phyloP scores from a whole-genome alignment of 2,113 vertebrate species.

The Anolis sagrei region DNA sequence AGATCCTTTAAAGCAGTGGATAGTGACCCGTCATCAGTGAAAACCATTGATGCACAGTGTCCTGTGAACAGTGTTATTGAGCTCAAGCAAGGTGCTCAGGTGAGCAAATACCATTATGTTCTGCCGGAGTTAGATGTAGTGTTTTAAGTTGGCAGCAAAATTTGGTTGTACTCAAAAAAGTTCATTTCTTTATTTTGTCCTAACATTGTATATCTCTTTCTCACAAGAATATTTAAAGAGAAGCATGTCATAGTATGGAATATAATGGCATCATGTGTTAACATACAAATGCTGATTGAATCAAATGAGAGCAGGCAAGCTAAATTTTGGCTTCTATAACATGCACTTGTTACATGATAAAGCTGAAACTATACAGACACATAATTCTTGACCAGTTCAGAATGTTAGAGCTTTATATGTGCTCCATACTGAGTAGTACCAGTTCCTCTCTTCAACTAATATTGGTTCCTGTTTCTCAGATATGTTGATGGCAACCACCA shows the following conservation, averaged over 20 bases:
- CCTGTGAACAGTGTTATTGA: slow-evolving; percentile 86
- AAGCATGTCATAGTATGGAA: not conserved
- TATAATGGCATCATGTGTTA: not conserved
- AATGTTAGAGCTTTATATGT: not conserved
- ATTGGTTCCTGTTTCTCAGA: not conserved
- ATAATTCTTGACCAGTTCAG: not conserved
- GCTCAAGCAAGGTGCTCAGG: slow-evolving; percentile 94
- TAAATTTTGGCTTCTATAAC: not conserved
- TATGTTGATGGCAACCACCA: not conserved
- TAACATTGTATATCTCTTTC: not conserved
- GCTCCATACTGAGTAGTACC: not conserved
- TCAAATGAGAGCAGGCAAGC: not conserved
- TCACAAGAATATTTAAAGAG: not conserved
- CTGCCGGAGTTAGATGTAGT: not conserved
- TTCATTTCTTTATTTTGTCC: not conserved
- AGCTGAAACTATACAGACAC: not conserved
- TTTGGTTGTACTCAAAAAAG: not conserved
- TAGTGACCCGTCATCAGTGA: slow-evolving; percentile 85
- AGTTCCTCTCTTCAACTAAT: not conserved
- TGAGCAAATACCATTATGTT: slow-evolving; percentile 43
- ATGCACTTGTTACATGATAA: not conserved
- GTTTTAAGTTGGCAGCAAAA: not conserved
- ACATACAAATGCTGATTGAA: not conserved
- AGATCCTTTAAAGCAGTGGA: slow-evolving; percentile 87
- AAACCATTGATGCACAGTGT: slow-evolving; percentile 86